Base-by-base conservation (phyloP, 1,140 invertebrate genomes). In the Aphelinus certus region DNA sequence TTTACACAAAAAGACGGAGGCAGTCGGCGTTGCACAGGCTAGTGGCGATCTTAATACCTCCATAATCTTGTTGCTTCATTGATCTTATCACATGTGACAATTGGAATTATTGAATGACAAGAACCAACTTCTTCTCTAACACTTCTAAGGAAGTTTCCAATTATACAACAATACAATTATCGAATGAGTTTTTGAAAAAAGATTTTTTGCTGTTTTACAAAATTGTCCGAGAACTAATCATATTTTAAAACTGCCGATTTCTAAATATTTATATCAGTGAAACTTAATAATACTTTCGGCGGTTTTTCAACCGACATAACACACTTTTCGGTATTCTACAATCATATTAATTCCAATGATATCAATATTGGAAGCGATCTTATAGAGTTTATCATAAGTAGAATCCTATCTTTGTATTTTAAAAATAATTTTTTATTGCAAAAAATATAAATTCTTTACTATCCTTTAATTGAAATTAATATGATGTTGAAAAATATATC, bases 171-270 rank as follows among this genome's bases (percentile, higher is more conserved):
- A 62, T 26, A 26, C 26, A 26, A 26, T 26, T 26, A 26, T 26
- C 26, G 26, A 26, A 26, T 26, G 0, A 9, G 48, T 63, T 48
- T 63, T n/a, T 63, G 46, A 48, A 60, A 48, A 3, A 47, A 3
- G 6, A 60, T 55, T 64, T 64, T 3, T 64, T 71, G 45, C 56
- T 53, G 10, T 71, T 71, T 47, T 64, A 62, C 26, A 55, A 71
- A 71, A 71, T 70, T 70, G 61, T 70, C 60, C 49, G 1, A 65
- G 43, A 65, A 26, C 26, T 1, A 10, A 47, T 46, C 26, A 58
- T 55, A 43, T 60, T 60, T 60, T 42, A 26, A 26, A 26, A 26
- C 26, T 26, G 26, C 26, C 26, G 26, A 26, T 26, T 26, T 26
- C 26, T 26, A 26, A 26, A 26, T 26, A 26, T 26, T 26, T 26